Percentiles rank a stretch among this genome's conserved stretches.
These are phyloP conservation scores for Dryobotodes eremita DNA, from an alignment of 2,888 invertebrate genomes.

Conservation along the genomic window DNA sequence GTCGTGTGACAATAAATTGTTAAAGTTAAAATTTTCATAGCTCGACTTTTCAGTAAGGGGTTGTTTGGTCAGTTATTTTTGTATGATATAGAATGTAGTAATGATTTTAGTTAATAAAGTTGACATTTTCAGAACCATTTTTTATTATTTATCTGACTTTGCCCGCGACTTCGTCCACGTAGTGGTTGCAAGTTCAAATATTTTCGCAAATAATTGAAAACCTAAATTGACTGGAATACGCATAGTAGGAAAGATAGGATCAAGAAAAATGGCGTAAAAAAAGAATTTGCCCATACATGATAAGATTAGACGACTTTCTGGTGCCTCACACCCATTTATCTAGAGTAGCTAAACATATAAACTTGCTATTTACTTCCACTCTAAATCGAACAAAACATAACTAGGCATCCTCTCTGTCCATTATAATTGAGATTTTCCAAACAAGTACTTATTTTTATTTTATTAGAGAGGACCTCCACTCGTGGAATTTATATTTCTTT, in stretches of 20 bases:
- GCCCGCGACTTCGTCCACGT: background rate
- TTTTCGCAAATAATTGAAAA: background rate
- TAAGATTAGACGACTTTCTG: background rate
- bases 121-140: conserved; percentile 70
- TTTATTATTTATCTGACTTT: conserved; percentile 50
- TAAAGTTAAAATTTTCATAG: conserved; percentile 22
- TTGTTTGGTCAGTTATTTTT: conserved; percentile 78
- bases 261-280: background rate
- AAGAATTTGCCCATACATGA: background rate
- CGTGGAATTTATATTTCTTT: conserved; percentile 1
- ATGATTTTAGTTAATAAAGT: conserved; percentile 82
- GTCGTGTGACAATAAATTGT: conserved; percentile 25
- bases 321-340: background rate
- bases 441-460: background rate
- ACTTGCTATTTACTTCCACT: background rate
- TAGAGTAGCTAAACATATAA: background rate
- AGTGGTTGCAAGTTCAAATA: background rate
- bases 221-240: background rate
- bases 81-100: conserved; percentile 73
- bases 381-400: background rate
- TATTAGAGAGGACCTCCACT: background rate
- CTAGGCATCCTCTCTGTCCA: background rate
- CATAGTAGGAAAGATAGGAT: background rate
- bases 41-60: conserved; percentile 60
- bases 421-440: background rate